Base-by-base conservation (phyloP, 92 coral and sea anemone species). In the Epizoanthus rinbou region DNA sequence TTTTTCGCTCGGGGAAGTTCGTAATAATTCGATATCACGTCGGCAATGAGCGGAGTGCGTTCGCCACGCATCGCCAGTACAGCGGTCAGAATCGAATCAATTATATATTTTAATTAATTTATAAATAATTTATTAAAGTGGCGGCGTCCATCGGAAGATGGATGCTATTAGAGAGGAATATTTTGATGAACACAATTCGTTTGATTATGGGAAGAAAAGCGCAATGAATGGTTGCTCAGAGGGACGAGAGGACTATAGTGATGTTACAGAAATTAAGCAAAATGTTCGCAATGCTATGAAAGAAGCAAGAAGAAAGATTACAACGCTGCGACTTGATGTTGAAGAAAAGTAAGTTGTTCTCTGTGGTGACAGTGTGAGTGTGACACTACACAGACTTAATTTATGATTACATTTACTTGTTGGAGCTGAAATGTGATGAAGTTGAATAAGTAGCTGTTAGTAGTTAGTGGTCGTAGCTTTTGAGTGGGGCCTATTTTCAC, bases 141-240 rank as follows among this genome's bases (percentile, higher is more conserved):
- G 70, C 73, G 59, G 91, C 86, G 88, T 84, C 85, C 86, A 78
- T 78, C 82, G 82, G 71, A 85, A 52, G 69, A 97, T 97, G 99
- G 97, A 97, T 90, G 89, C 99, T 53, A 88, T 97, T 60, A 93
- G 94, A 45, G 99, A 94, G 56, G 95, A 92, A 35, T 87, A 90
- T 33, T 88, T 86, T 85, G 60, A 70, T 43, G 85, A 85, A 47
- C 87, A 73, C 73, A 57, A 71, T 33, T 86, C 93, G 17, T 76
- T 64, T 15, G 50, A 33, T 17, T 85, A 88, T 54, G 87, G 86
- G 31, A 85, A 68, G 56, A 70, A 64, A 69, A 83, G 87, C 28
- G 11, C 84, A 57, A 86, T 87, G 63, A 81, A 90, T 56, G 87
- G 89, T 23, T 74, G 82, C 25, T 50, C 84, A 6, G 91, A 91